A percentile compares a stretch with the other conserved stretches of the same genome.
Conservation (phyloP, 2,113 vertebrate species). For the Dipodomys ordii region DNA sequence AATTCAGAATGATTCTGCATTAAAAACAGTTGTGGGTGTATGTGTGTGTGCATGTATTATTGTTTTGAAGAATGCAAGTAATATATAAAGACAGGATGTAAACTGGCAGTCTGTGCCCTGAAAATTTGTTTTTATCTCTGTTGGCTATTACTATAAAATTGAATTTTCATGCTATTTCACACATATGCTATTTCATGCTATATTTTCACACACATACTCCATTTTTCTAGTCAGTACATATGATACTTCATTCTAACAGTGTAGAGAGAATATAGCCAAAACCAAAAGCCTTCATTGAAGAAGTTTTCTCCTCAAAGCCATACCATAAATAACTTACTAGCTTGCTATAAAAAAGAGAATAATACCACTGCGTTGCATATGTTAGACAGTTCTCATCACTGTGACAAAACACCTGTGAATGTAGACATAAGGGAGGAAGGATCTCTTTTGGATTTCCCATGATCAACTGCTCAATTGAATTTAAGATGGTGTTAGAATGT, state of each 20-base stretch:
- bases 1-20: neutral
- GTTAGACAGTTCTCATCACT: neutral
- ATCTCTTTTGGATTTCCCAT: neutral
- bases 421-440: neutral
- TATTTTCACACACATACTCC: neutral
- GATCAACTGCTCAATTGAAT: neutral
- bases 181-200: neutral
- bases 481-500: neutral
- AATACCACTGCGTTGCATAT: too few species aligned
- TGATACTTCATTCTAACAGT: neutral
- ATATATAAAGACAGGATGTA: neutral
- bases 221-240: neutral
- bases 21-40: neutral
- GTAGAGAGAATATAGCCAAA: neutral
- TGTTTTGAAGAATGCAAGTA: neutral
- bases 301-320: neutral
- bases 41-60: too few species aligned
- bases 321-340: neutral
- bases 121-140: neutral
- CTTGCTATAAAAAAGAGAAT: neutral
- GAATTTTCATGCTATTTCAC: neutral
- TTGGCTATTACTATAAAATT: neutral
- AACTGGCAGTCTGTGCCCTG: rapidly evolving
- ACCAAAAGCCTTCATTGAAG: neutral
- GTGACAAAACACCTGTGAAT: neutral